Conservation (phyloP, 2,797 vertebrate species). For the Thaleichthys pacificus region DNA sequence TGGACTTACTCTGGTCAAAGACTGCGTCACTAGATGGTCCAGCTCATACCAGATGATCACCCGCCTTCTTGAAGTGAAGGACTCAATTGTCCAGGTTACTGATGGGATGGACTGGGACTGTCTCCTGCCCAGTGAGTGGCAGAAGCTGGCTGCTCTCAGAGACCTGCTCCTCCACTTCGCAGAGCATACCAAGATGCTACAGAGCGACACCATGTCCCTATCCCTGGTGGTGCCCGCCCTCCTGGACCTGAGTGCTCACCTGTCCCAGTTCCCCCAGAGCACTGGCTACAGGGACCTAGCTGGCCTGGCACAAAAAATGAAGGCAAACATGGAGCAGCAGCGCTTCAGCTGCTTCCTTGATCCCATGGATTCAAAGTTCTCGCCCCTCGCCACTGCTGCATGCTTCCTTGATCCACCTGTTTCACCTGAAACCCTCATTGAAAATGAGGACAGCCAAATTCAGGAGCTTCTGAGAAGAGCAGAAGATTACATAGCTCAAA, state of each 20-base stretch:
- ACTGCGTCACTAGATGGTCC: conserved; percentile 29
- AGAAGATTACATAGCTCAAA: conserved; percentile 20
- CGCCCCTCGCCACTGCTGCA: conserved; percentile 32
- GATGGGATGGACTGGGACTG: conserved; percentile 24
- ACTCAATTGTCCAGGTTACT: conserved; percentile 19
- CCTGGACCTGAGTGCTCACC: conserved; percentile 21
- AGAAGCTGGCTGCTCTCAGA: conserved; percentile 23
- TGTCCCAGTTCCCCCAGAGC: conserved; percentile 26
- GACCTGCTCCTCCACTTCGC: conserved; percentile 33
- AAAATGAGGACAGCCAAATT: conserved; percentile 17
- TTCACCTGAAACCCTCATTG: conserved; percentile 22
- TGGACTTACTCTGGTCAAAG: conserved; percentile 20
- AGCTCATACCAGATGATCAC: conserved; percentile 25
- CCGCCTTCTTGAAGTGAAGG: conserved; percentile 23
- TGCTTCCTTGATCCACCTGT: conserved; percentile 32
- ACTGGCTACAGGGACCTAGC: conserved; percentile 19
- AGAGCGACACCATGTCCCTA: conserved; percentile 31
- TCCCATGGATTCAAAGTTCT: conserved; percentile 18
- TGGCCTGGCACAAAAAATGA: conserved; percentile 29
- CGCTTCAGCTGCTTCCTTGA: conserved; percentile 26
- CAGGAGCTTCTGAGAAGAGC: conserved; percentile 25
- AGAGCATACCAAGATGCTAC: conserved; percentile 22
- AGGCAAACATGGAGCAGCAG: conserved; percentile 5
- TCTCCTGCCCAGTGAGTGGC: conserved; percentile 23
- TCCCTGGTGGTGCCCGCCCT: conserved; percentile 29